Conservation (phyloP, 2,113 vertebrate species). For the Rhea pennata region DNA sequence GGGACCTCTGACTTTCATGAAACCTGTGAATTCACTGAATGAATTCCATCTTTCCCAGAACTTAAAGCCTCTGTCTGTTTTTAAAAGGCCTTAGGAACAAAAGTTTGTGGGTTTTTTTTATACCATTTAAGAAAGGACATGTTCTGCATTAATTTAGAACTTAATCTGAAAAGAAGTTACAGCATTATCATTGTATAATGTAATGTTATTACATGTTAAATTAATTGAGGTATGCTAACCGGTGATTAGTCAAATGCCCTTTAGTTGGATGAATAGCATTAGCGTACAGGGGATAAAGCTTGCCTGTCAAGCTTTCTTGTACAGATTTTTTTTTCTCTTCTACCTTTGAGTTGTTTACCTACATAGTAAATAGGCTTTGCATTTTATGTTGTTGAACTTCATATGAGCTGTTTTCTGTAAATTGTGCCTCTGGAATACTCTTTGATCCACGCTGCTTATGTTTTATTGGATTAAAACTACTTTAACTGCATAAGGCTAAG, state of each 20-base stretch:
- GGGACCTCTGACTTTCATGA: background rate
- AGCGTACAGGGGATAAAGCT: rapidly evolving
- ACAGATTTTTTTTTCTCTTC: background rate
- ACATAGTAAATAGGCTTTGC: background rate
- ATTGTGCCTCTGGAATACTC: slow-evolving; percentile 28
- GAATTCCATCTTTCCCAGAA: background rate
- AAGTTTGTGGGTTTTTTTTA: background rate
- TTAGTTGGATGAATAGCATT: background rate
- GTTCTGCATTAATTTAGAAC: background rate
- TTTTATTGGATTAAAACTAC: slow-evolving; percentile 50
- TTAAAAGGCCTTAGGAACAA: rapidly evolving
- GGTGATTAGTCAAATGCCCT: background rate
- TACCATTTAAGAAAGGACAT: background rate
- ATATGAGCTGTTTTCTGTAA: background rate
- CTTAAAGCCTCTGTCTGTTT: background rate
- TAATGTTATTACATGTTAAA: background rate
- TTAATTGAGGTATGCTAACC: background rate
- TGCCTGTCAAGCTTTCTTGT: background rate
- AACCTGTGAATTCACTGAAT: rapidly evolving
- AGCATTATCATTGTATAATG: background rate
- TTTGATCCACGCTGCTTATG: slow-evolving; percentile 56
- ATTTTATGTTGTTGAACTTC: background rate
- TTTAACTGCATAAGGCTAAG: slow-evolving; percentile 8
- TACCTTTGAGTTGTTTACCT: background rate
- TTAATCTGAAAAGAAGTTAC: background rate